Base-by-base conservation (phyloP, 2,113 vertebrate genomes). In the Camelus dromedarius region DNA sequence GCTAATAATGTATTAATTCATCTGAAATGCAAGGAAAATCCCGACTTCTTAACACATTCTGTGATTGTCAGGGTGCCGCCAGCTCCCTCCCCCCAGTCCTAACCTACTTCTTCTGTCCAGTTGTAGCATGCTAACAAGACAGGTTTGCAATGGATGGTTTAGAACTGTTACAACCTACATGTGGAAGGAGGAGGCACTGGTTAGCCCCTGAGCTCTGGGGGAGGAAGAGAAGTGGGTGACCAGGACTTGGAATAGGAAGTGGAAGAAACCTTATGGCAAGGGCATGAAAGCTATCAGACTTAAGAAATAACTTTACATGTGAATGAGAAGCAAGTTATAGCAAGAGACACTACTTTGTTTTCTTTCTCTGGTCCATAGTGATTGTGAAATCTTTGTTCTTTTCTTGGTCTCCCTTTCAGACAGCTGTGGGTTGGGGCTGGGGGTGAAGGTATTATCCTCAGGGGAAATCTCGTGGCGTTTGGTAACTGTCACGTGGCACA, bases 351-450 rank as follows among this genome's bases (percentile, higher is more conserved):
- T 28, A 12, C 76, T 84, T 60, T 11, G 0, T 85, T 77, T 81
- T 56, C 79, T 79, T 89, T 52, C 28, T 32, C 52, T 76, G 19
- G 54, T 84, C 32, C 81, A 20, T 67, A 52, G 20, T 64, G 18
- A 32, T 38, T n/a, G 2, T 64, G 54, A 79, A 48, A 52, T 18
- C 30, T 80, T 66, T 58, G 32, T 66, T 19, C 30, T 92, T 66
- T 91, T 58, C 28, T 76, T 56, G 70, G 72, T n/a, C 38, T 86
- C 50, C 30, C 38, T n/a, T 56, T 95, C 38, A 76, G 64, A 86
- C 24, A 8, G 10, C 35, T 66, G 13, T 60, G 46, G 42, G 8
- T 15, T 73, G 56, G n/a, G 50, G 38, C 54, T 77, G 42, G 42
- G 32, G 60, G 19, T 46, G 9, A 93, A 69, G 11, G 9, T 84